Conservation (phyloP, 2,113 vertebrate species). For the Plecturocebus donacophilus region DNA sequence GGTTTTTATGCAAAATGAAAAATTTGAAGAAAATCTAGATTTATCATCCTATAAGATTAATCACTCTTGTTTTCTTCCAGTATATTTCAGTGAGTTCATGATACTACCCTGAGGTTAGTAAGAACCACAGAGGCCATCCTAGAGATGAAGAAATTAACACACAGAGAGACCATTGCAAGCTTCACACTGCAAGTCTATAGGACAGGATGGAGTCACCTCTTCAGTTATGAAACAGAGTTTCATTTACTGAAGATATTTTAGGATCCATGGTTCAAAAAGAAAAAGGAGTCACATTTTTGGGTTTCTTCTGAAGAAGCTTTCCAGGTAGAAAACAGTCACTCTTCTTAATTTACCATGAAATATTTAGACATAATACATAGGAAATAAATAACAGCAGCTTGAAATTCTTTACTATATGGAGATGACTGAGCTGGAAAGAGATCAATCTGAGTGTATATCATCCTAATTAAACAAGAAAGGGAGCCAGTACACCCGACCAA, state of each 20-base stretch:
- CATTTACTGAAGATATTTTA: not conserved
- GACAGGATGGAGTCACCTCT: not conserved
- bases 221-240: not conserved
- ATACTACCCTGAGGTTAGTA: not conserved
- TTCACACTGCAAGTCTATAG: not conserved
- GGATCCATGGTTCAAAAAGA: not conserved
- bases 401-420: not conserved
- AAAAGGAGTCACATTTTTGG: not conserved
- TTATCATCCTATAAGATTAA: not conserved
- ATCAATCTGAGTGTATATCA: not conserved
- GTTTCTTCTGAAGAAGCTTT: not conserved
- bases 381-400: not conserved
- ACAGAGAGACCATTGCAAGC: not conserved
- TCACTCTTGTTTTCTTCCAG: not conserved
- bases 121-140: not conserved
- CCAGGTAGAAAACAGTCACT: not conserved
- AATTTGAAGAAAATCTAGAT: not conserved
- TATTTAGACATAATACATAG: not conserved
- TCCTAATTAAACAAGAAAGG: not conserved
- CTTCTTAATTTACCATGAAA: not conserved
- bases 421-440: not conserved
- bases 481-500: not conserved
- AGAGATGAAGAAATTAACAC: not conserved
- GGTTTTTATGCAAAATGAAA: not conserved
- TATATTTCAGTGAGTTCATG: not conserved